These are phyloP conservation scores for Daphoenositta chrysoptera DNA, from an alignment of 2,113 vertebrate species.

Conservation along the genomic window DNA sequence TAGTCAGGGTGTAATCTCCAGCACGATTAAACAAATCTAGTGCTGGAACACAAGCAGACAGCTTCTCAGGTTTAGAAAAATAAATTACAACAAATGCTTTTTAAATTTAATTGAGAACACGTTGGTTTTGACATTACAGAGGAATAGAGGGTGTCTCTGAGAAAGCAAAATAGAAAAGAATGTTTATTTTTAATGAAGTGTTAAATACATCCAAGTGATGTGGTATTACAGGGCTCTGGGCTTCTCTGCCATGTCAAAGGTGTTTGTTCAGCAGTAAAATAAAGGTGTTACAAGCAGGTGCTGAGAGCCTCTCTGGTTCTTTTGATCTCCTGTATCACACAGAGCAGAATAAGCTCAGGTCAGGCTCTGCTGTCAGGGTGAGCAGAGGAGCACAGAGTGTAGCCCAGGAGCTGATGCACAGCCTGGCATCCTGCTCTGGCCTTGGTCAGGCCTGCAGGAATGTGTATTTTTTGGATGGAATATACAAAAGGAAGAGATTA, in stretches of 20 bases:
- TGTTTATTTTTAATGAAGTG: not conserved
- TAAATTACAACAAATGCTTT: not conserved
- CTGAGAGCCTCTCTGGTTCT: not conserved
- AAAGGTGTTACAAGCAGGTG: not conserved
- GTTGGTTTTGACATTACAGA: not conserved
- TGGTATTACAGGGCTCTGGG: not conserved
- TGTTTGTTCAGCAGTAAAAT: not conserved
- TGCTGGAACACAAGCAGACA: not conserved
- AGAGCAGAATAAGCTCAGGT: not conserved
- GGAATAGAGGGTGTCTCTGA: not conserved
- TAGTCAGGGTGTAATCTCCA: not conserved
- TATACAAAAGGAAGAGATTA: not conserved
- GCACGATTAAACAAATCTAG: not conserved
- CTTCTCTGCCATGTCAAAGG: not conserved
- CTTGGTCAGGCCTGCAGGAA: not conserved
- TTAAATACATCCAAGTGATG: not conserved
- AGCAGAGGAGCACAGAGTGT: not conserved
- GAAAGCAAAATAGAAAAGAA: not conserved
- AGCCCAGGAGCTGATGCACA: not conserved
- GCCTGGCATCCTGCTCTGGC: not conserved
- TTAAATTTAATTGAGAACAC: not conserved
- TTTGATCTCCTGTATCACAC: not conserved
- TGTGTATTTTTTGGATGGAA: not conserved
- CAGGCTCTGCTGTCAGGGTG: not conserved
- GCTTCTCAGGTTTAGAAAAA: not conserved